Evolutionary conservation across 2,888 invertebrate species (phyloP), one percentile per base, ranked within the genome.

Genomic region (Metacarcinus magister): DNA sequence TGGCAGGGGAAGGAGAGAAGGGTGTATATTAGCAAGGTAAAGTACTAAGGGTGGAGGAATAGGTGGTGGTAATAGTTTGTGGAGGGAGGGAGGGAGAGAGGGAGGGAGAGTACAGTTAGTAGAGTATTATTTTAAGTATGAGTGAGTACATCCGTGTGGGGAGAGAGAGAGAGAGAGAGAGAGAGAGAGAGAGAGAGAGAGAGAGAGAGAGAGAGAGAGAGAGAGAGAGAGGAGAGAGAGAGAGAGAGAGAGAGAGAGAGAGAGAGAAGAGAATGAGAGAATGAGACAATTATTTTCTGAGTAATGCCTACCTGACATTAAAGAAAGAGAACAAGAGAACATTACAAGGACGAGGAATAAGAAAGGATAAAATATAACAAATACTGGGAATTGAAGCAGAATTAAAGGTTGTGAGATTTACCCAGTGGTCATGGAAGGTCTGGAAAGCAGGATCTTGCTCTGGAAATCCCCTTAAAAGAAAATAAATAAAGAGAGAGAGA

Each of bases 381-480:
- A 16, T n/a, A 67, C 67, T 43, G 16, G 39, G 43, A 89, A 43
- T 32, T 89, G 89, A 89, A 10, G 39, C 32, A 43, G 10, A 89
- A 43, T 39, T 39, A 28, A 8, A 43, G 32, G 89, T 13, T 28
- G 89, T 32, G 39, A 43, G 89, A 43, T 39, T 89, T 13, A 46
- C 46, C 91, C 67, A 67, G 67, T n/a, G 67, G n/a, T 16, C 67
- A 67, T 67, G 67, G n/a, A 16, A 67, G 67, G 19, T 67, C 23
- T 67, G 19, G 67, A 67, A 23, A 5, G 10, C 67, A 67, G 23
- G 67, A 23, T 67, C 23, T 5, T 67, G 67, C 43, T 43, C 91
- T 91, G 91, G 91, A 91, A 91, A 91, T 91, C 91, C 91, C 91
- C 43, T 46, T 46, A 4, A 16, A 89, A 89, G 32, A 89, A n/a